These are phyloP conservation scores for Ctenoplectra terminalis DNA, from an alignment of 1,140 invertebrate species.

Conservation along the genomic window DNA sequence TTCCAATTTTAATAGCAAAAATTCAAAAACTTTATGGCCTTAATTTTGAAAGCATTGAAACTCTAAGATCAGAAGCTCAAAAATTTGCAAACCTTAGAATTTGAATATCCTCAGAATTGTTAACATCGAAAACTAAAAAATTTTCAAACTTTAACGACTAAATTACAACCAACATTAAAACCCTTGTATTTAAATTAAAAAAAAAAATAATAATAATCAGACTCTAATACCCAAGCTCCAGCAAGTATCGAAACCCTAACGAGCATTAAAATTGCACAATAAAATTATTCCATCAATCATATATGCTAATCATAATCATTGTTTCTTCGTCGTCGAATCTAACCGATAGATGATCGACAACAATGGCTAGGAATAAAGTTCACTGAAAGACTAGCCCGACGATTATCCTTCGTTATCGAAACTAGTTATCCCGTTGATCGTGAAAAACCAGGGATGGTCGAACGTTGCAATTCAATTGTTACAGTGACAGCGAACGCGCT, in stretches of 20 bases:
- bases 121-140: too few species aligned
- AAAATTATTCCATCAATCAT: not conserved
- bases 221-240: not conserved
- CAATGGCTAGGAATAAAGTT: constrained; percentile 30
- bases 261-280: too few species aligned
- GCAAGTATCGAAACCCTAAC: not conserved
- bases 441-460: constrained; percentile 39
- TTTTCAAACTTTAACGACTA: too few species aligned
- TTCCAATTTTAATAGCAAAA: too few species aligned
- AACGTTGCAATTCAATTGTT: constrained; percentile 55
- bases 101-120: too few species aligned
- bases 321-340: not conserved
- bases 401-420: constrained; percentile 43
- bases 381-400: not conserved
- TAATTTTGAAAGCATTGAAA: too few species aligned
- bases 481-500: not conserved
- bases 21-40: too few species aligned
- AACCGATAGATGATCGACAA: not conserved
- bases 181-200: too few species aligned
- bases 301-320: not conserved
- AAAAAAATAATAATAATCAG: not conserved
- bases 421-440: constrained; percentile 18
- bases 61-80: too few species aligned
- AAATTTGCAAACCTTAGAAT: too few species aligned
- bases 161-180: too few species aligned